Conservation (phyloP, 2,888 invertebrate species). For the Leistus spinibarbis region DNA sequence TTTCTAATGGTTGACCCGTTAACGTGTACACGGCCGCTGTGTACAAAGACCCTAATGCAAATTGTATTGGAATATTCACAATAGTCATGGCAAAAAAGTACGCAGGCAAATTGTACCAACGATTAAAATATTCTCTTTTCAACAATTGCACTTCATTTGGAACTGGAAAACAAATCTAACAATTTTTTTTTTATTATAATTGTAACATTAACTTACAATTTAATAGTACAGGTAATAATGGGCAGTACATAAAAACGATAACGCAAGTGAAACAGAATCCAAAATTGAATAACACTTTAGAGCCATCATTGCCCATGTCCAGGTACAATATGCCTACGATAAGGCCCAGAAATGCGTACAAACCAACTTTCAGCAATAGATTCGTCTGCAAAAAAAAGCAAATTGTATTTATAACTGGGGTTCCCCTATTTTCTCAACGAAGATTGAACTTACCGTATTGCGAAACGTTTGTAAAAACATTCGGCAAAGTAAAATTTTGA, state of each 20-base stretch:
- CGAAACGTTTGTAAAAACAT: conserved; percentile 78
- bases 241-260: conserved; percentile 80
- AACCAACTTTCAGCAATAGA: conserved; percentile 69
- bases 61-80: conserved; percentile 74
- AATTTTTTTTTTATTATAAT: not conserved
- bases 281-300: conserved; percentile 82
- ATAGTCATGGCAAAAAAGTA: conserved; percentile 77
- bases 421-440: not conserved
- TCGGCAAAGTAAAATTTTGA: conserved; percentile 67
- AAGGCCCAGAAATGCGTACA: conserved; percentile 72
- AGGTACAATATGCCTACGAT: conserved; percentile 74
- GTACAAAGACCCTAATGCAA: conserved; percentile 71
- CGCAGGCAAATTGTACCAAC: conserved; percentile 81
- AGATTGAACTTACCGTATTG: conserved; percentile 65
- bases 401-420: not conserved
- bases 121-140: conserved; percentile 83
- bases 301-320: conserved; percentile 78
- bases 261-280: conserved; percentile 82
- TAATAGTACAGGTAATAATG: conserved; percentile 80
- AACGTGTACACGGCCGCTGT: conserved; percentile 73
- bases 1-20: conserved; percentile 78
- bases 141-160: conserved; percentile 77
- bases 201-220: conserved; percentile 68
- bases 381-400: conserved; percentile 65
- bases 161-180: conserved; percentile 62